Base-by-base conservation (phyloP, 23 tunicate species). In the Styela plicata region DNA sequence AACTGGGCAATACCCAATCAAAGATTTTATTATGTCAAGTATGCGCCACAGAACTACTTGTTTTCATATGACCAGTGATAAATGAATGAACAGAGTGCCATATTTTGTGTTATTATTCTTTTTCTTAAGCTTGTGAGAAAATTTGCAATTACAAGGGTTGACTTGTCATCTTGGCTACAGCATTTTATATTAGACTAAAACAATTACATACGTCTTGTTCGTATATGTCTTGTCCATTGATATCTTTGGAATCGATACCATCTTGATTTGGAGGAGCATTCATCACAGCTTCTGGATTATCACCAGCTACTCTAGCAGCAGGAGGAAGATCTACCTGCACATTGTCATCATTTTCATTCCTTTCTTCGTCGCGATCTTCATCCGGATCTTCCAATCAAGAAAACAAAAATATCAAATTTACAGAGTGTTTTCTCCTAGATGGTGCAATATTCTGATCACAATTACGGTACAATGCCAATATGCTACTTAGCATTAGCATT, bases 281-380 rank as follows among this genome's bases (percentile, higher is more conserved):
- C 63, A 62, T 63, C 26, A 78, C 82, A 26, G 31, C 28, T 25
- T 78, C 66, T 3, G 82, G 82, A n/a, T 78, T 64, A 5, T 78
- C 32, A 21, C 63, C 63, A 21, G 33, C 31, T 2, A 63, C 66
- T 31, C 69, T 63, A 24, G 35, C 82, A 10, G 82, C 82, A 61
- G 82, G 82, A 3, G 82, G 82, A 13, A 78, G 36, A 63, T 78
- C 82, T 28, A 78, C 82, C n/a, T 78, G 82, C 27, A 37, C 35
- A 13, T 29, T 35, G 24, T 53, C 82, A 3, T 52, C 82, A 25
- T 78, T 68, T 23, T 53, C 69, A 63, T 78, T 64, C 31, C 24
- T 52, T 19, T 64, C 82, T 37, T 26, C 66, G 22, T 26, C 53
- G n/a, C n/a, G 32, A 27, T 34, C 82, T 78, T n/a, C n/a, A n/a